These are phyloP conservation scores for Ptilodon capucinus DNA, from an alignment of 2,888 invertebrate genomes.

Conservation along the genomic window DNA sequence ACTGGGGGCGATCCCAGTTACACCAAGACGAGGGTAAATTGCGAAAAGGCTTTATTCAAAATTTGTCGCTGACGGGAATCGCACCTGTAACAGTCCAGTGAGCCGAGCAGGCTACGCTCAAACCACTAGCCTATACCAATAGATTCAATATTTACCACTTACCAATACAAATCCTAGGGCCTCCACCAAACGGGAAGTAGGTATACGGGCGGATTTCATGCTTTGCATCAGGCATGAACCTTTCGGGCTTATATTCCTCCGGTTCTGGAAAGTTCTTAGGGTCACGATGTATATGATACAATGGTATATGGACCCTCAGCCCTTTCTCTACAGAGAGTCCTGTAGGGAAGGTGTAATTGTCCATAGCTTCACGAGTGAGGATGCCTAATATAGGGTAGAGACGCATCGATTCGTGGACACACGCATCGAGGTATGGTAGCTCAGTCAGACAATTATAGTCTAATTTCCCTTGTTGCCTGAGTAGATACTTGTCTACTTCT, in stretches of 20 bases:
- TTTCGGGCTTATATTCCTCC: constrained; percentile 42
- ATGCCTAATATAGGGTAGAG: constrained; percentile 49
- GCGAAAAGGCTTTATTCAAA: too few relatives aligned
- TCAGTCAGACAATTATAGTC: constrained; percentile 49
- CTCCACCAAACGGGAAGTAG: constrained; percentile 55
- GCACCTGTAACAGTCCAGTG: too few relatives aligned
- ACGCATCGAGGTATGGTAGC: constrained; percentile 51
- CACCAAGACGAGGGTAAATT: too few relatives aligned
- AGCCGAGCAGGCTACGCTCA: too few relatives aligned
- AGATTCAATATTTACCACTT: too few relatives aligned
- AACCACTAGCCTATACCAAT: too few relatives aligned
- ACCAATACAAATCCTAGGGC: constrained; percentile 53
- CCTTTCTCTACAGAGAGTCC: constrained; percentile 45
- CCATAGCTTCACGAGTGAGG: constrained; percentile 50
- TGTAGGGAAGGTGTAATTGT: constrained; percentile 45
- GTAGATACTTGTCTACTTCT: constrained; percentile 50
- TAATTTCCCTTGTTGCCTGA: constrained; percentile 30
- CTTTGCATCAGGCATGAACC: constrained; percentile 42
- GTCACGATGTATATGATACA: constrained; percentile 42
- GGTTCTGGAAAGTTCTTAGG: constrained; percentile 48
- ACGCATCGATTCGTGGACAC: constrained; percentile 52
- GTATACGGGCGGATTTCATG: constrained; percentile 41
- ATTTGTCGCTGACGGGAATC: too few relatives aligned
- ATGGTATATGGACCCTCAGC: constrained; percentile 46
- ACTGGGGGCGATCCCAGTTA: too few relatives aligned